Conservation (phyloP, 2,888 invertebrate species). For the Unio delphinus region DNA sequence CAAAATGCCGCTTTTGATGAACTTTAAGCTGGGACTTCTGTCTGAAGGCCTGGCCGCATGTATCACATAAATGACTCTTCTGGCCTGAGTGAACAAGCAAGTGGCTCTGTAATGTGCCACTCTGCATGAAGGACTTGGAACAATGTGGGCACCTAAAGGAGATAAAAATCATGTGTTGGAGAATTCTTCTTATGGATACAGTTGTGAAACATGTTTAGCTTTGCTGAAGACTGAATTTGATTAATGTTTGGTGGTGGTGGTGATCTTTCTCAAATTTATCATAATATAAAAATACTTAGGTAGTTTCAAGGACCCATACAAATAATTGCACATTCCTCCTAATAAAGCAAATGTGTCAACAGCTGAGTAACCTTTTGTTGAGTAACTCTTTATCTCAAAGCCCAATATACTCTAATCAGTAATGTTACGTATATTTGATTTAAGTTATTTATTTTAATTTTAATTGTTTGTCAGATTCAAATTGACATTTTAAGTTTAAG, state of each 20-base stretch:
- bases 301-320: not conserved
- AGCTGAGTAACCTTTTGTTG: not conserved
- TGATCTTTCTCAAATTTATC: not conserved
- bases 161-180: not conserved
- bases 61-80: conserved; percentile 94
- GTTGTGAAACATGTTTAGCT: not conserved
- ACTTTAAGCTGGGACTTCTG: conserved; percentile 87
- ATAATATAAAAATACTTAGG: not conserved
- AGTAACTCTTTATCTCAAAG: not conserved
- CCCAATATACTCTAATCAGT: too few species aligned
- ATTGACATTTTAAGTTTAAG: too few species aligned
- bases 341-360: not conserved
- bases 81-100: conserved; percentile 94
- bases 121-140: conserved; percentile 76
- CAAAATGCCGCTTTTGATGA: conserved; percentile 97
- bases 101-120: conserved; percentile 96
- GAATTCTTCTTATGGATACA: not conserved
- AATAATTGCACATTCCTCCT: not conserved
- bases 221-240: too few species aligned
- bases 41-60: conserved; percentile 91
- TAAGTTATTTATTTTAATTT: too few species aligned
- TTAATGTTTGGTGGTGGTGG: too few species aligned
- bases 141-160: conserved; percentile 63
- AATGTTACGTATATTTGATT: too few species aligned
- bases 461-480: too few species aligned